Conservation (phyloP, 2,113 vertebrate species). For the Alethe diademata region DNA sequence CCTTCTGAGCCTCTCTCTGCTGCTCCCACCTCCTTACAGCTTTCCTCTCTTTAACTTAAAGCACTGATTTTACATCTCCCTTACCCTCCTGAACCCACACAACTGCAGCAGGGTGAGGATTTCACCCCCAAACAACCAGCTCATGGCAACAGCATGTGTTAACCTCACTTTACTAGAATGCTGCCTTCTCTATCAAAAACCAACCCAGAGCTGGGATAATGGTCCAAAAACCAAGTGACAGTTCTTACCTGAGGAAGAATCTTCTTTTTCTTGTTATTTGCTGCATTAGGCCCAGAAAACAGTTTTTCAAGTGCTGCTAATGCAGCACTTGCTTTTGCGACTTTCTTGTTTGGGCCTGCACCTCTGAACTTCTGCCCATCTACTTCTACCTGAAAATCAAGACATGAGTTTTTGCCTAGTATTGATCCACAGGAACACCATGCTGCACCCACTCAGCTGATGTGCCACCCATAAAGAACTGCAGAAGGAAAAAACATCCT, state of each 20-base stretch:
- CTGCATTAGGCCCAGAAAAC: constrained; percentile 96
- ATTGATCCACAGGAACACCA: neutral
- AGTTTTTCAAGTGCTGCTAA: constrained; percentile 95
- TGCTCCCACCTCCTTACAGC: neutral
- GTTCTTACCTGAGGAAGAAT: constrained; percentile 90
- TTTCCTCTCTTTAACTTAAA: neutral
- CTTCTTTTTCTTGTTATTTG: constrained; percentile 97
- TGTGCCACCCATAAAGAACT: neutral
- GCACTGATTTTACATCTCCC: neutral
- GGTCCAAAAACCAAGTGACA: neutral
- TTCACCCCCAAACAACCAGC: neutral
- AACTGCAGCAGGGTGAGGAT: neutral
- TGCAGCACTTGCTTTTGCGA: constrained; percentile 98
- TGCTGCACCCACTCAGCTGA: neutral
- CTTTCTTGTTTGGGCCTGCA: constrained; percentile 98
- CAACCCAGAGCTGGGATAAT: neutral
- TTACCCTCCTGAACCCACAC: neutral
- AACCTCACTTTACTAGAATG: neutral
- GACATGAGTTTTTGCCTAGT: neutral
- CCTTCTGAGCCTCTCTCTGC: neutral
- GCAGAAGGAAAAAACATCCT: neutral
- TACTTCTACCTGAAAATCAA: constrained; percentile 91
- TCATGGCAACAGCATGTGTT: neutral
- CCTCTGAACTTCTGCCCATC: constrained; percentile 98
- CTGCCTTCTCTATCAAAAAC: neutral